These are phyloP conservation scores for Cryptomyrus ogoouensis DNA, from an alignment of 2,113 vertebrate genomes.

Conservation along the genomic window DNA sequence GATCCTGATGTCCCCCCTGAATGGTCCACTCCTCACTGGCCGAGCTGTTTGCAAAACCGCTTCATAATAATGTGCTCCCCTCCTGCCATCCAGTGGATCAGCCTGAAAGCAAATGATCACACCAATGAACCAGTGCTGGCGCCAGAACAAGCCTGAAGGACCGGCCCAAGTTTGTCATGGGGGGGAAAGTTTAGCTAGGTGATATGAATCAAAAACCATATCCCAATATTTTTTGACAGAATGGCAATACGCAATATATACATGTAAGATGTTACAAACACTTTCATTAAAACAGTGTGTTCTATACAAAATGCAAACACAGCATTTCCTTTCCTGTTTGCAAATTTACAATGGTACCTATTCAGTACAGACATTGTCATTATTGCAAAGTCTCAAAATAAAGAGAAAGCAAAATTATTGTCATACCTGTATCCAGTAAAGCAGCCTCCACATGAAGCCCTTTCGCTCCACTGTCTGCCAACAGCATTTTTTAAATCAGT, in stretches of 20 bases:
- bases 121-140: not conserved
- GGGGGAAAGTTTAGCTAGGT: not conserved
- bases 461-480: not conserved
- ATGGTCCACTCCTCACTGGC: not conserved
- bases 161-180: not conserved
- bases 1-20: constrained; percentile 30
- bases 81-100: not conserved
- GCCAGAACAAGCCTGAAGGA: not conserved
- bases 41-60: not conserved
- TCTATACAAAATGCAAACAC: not conserved
- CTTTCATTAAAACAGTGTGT: not conserved
- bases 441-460: not conserved
- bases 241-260: not conserved
- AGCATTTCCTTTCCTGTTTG: not conserved
- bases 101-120: not conserved
- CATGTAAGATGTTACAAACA: not conserved
- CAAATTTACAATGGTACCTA: not conserved
- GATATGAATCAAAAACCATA: not conserved
- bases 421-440: not conserved
- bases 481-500: no score
- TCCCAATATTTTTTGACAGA: not conserved
- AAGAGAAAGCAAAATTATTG: not conserved
- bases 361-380: not conserved
- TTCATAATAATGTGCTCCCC: not conserved
- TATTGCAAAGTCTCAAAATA: not conserved